These are phyloP conservation scores for Syngnathus rostellatus DNA, from an alignment of 2,797 vertebrate species.

Conservation along the genomic window DNA sequence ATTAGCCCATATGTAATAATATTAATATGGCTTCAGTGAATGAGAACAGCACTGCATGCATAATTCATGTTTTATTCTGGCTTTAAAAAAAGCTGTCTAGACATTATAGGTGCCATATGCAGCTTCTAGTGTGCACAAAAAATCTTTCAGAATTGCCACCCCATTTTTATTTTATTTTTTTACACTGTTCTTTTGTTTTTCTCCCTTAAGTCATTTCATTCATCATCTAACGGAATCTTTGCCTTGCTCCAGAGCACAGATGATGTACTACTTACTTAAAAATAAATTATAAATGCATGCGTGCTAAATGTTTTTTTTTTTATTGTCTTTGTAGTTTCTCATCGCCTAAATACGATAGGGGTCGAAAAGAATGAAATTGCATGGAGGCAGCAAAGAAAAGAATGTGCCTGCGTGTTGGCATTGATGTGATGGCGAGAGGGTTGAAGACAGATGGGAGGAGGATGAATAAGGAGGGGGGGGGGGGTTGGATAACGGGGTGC, in stretches of 20 bases:
- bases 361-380: slow-evolving; percentile 32
- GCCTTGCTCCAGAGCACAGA: slow-evolving; percentile 32
- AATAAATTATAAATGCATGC: slow-evolving; percentile 26
- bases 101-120: slow-evolving; percentile 36
- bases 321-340: slow-evolving; percentile 50
- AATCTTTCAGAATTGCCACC: slow-evolving; percentile 27
- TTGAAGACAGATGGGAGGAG: slow-evolving; percentile 22
- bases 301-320: slow-evolving; percentile 62
- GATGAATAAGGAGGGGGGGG: slow-evolving; percentile 45
- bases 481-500: slow-evolving; percentile 20
- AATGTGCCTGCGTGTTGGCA: slow-evolving; percentile 32
- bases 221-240: slow-evolving; percentile 30
- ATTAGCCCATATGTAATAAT: slow-evolving; percentile 64
- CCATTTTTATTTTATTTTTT: slow-evolving; percentile 53
- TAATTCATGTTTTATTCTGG: slow-evolving; percentile 70
- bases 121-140: slow-evolving; percentile 14
- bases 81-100: slow-evolving; percentile 58
- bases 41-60: slow-evolving; percentile 65
- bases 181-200: slow-evolving; percentile 18
- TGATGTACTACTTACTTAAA: slow-evolving; percentile 47
- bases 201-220: slow-evolving; percentile 31
- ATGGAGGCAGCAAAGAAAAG: slow-evolving; percentile 17
- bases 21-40: slow-evolving; percentile 68
- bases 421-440: slow-evolving; percentile 38
- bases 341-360: slow-evolving; percentile 14